phyloP scores from a whole-genome alignment of 64 coral and sea anemone species.

The Trachythela sp. region DNA sequence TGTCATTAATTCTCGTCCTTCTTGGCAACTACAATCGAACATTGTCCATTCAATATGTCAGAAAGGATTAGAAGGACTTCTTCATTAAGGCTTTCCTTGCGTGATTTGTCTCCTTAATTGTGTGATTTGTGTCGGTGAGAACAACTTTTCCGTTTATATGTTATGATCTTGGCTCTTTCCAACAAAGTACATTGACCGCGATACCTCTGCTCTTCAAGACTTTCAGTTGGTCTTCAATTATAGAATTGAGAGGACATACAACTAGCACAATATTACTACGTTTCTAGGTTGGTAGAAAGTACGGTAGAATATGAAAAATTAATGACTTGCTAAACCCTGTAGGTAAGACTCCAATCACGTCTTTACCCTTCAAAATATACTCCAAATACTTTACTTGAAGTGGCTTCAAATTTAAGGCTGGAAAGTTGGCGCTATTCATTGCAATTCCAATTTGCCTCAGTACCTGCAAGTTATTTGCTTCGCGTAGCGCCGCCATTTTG shows the following conservation, averaged over 20 bases:
- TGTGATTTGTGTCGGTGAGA: constrained; percentile 1
- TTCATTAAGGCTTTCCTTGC: not conserved
- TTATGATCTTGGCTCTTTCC: not conserved
- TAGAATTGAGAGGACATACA: constrained; percentile 56
- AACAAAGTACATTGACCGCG: constrained; percentile 25
- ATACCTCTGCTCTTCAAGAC: constrained; percentile 43
- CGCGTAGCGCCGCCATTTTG: not conserved
- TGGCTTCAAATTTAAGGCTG: constrained; percentile 44
- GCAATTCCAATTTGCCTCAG: constrained; percentile 11
- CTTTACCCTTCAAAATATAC: constrained; percentile 45
- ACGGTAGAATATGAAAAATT: constrained; percentile 43
- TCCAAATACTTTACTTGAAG: constrained; percentile 45
- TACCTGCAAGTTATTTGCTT: constrained; percentile 16
- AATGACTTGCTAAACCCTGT: constrained; percentile 51
- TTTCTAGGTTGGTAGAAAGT: constrained; percentile 52
- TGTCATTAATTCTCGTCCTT: constrained; percentile 59
- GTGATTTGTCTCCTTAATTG: too few species aligned
- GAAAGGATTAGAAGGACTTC: constrained; percentile 8
- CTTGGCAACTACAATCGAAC: constrained; percentile 33
- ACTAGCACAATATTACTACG: constrained; percentile 46
- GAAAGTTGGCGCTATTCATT: constrained; percentile 30
- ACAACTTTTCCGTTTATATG: too few species aligned
- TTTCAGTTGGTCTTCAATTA: constrained; percentile 68
- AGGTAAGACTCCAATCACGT: constrained; percentile 23
- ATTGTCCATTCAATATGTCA: constrained; percentile 43